These are phyloP conservation scores for Amphilophus citrinellus DNA, from an alignment of 2,113 vertebrate genomes.

Conservation along the genomic window DNA sequence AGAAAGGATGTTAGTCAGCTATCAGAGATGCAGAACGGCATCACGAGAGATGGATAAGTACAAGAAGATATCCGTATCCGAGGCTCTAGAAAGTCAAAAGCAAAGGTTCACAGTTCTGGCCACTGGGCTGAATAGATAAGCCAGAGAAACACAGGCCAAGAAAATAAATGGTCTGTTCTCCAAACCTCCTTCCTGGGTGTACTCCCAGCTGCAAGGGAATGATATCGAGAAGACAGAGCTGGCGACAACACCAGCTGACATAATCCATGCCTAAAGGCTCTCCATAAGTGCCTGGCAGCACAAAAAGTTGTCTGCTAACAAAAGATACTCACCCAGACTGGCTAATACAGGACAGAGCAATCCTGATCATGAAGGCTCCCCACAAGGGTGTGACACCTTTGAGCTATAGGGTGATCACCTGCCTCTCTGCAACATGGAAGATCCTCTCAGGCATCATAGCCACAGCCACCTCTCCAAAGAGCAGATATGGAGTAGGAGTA, in stretches of 20 bases:
- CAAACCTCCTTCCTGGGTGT: not conserved
- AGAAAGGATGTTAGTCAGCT: not conserved
- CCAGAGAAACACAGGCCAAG: too few species aligned
- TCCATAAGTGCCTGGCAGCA: not conserved
- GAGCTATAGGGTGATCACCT: not conserved
- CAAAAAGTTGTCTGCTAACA: not conserved
- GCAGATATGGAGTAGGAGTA: not conserved
- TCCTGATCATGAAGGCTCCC: not conserved
- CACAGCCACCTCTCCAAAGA: not conserved
- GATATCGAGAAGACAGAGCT: not conserved
- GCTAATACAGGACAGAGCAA: not conserved
- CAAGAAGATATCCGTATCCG: too few species aligned
- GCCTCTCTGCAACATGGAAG: not conserved
- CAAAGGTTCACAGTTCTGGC: too few species aligned
- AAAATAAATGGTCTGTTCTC: too few species aligned
- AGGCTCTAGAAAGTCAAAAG: too few species aligned
- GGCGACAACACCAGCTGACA: not conserved
- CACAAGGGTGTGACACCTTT: too few species aligned
- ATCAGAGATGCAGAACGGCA: too few species aligned
- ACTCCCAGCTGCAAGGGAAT: not conserved
- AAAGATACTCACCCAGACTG: not conserved
- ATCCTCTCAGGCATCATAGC: not conserved
- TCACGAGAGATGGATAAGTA: too few species aligned
- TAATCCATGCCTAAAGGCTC: not conserved
- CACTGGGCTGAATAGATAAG: too few species aligned